Evolutionary conservation across 2,797 vertebrate species (phyloP).

Genomic region (Pangasius djambal): DNA sequence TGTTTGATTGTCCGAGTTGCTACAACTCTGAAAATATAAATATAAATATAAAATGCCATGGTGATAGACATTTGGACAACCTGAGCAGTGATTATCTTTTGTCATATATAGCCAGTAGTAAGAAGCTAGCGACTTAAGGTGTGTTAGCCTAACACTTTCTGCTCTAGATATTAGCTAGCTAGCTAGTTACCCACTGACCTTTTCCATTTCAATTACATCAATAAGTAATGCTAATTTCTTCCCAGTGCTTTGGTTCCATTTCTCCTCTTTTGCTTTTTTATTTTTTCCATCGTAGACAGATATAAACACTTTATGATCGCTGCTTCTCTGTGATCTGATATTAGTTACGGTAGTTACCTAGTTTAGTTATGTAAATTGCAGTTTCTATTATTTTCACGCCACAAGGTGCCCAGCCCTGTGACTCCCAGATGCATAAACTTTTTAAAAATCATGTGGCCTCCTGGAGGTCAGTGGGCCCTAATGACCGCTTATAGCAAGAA

Average conservation of each 20-base stretch:
- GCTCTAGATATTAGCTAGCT: neutral
- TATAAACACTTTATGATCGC: neutral
- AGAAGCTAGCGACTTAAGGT: neutral
- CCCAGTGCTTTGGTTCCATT: neutral
- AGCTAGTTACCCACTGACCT: neutral
- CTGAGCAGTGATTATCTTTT: neutral
- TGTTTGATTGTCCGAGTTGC: too few species aligned
- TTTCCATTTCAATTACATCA: neutral
- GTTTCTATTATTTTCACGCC: neutral
- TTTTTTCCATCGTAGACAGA: neutral
- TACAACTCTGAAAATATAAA: neutral
- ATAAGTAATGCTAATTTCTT: neutral
- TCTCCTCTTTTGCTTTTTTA: neutral
- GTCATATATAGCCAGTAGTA: neutral
- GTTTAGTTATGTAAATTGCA: neutral
- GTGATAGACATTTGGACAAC: neutral
- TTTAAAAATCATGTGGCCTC: too few species aligned
- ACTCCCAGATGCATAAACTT: too few species aligned
- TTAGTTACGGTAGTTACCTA: neutral
- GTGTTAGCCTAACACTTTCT: neutral
- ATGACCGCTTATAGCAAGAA: too few species aligned
- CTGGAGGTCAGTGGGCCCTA: too few species aligned
- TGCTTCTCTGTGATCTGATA: neutral
- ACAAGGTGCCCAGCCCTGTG: neutral
- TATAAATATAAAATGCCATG: neutral